Evolutionary conservation across 2,797 vertebrate species (phyloP), one percentile per base, ranked within the genome.

Genomic region (Threskiornis aethiopicus): DNA sequence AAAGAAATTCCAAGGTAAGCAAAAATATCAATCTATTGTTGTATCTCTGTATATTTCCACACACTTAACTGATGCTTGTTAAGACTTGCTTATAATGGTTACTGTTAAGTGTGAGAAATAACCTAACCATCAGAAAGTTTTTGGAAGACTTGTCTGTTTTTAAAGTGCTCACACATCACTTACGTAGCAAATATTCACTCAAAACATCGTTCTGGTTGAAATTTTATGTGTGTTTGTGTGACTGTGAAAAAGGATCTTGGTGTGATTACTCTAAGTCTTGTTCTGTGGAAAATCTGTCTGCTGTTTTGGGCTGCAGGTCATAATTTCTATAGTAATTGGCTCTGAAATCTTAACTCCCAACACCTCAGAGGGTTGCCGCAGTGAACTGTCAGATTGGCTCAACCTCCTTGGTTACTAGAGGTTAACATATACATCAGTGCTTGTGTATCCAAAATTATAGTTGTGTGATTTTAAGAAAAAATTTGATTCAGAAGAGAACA

Each of bases 271-370:
- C 80, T 81, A 77, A 87, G 79, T 75, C 35, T 85, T 46, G 12
- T 58, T 81, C 84, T 52, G 54, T 96, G 75, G 86, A 91, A 96
- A 92, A 92, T 41, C 46, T 78, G 62, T 79, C 88, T 90, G 90
- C 89, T 92, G 55, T 54, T 73, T 51, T 85, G 76, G 88, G 89
- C 72, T 82, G 54, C 70, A 73, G 21, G 91, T 77, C 85, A 52
- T 93, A 96, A 96, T 96, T 92, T 85, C 87, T 65, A 84, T 79
- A 76, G 79, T 86, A 87, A 92, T 94, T 89, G 80, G 35, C 76
- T 73, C 92, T 94, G 81, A 97, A 91, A 91, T 91, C 82, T 90
- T 70, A 93, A 51, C 46, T 57, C 33, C 66, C 51, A 31, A 81
- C 64, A 92, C 81, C 94, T 97, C 59, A 96, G 94, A 97, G 83